These are phyloP conservation scores for Leptobrachium leishanense DNA, from an alignment of 2,113 vertebrate genomes.

Conservation along the genomic window DNA sequence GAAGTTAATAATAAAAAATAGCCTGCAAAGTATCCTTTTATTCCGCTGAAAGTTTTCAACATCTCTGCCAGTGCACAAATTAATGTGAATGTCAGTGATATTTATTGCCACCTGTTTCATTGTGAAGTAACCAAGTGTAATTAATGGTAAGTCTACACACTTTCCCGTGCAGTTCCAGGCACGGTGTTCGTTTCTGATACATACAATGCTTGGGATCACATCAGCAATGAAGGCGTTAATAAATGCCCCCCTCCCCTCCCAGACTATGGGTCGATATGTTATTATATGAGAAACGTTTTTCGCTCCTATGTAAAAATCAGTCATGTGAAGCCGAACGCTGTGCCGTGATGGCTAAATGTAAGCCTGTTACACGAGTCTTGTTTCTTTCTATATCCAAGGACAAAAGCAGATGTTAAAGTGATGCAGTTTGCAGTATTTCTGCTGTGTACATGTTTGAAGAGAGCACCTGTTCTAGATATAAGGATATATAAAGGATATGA, in stretches of 20 bases:
- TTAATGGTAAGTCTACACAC: not conserved
- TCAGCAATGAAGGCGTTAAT: not conserved
- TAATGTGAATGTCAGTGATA: no score
- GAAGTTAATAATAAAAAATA: no score
- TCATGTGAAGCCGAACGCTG: constrained; percentile 4
- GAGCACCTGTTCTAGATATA: constrained; percentile 40
- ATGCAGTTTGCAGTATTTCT: constrained; percentile 43
- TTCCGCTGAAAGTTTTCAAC: no score
- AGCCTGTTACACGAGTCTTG: constrained; percentile 10
- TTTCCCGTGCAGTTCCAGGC: not conserved
- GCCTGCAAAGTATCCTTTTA: no score
- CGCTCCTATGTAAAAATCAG: not conserved
- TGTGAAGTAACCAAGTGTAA: not conserved
- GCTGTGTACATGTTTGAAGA: constrained; percentile 30
- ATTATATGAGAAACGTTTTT: not conserved
- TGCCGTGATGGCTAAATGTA: not conserved
- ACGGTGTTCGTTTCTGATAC: not conserved
- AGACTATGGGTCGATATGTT: not conserved
- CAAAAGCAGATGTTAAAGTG: constrained; percentile 40
- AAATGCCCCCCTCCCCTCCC: not conserved
- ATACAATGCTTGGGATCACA: not conserved
- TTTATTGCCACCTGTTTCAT: no score
- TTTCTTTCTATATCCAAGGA: constrained; percentile 30
- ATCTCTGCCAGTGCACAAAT: no score
- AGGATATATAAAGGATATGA: constrained; percentile 33